Evolutionary conservation across 2,888 invertebrate genomes (phyloP), one percentile per base, ranked within the genome.

Genomic region (Brachynemurus nebulosus): DNA sequence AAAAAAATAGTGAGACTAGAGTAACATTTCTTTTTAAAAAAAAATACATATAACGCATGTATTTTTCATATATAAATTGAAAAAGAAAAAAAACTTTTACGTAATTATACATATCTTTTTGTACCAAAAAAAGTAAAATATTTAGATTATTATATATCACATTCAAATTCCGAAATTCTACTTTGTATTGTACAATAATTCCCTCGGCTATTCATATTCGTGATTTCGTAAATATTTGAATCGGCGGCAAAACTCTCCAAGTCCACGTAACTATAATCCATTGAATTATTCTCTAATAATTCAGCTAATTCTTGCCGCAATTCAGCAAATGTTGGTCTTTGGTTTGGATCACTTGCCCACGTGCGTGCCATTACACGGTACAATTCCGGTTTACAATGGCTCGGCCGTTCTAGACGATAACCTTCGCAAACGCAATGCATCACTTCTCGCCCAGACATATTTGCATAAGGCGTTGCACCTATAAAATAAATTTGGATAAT

Each of bases 391-490:
- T 80, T 77, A 64, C 85, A 86, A 64, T 86, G 85, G 45, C 78
- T 73, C 1, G 88, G 88, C 42, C 84, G 70, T 56, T 85, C 82
- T 45, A 86, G 74, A 1, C 86, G 71, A 59, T 82, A 77, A 18
- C 86, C 88, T 53, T 78, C 80, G 17, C 84, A 76, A 39, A 88
- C 84, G 27, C 79, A 76, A 7, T 83, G 72, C 60, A 86, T 75
- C n/a, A 88, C 86, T 58, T 86, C 85, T 8, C 85, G 75, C 0
- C 86, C 86, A 1, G 83, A 80, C 74, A 88, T 78, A 47, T 81
- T 78, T n/a, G 85, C 82, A 64, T 88, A 88, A 3, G 88, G 88
- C 57, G 85, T 86, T 40, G 84, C 83, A 45, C 88, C 88, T 86
- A 63, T 8, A 60, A 53, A 44, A 19, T 40, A 34, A 14, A 19